phyloP scores from a whole-genome alignment of 2,113 vertebrate species.

The Pseudorasbora parva region DNA sequence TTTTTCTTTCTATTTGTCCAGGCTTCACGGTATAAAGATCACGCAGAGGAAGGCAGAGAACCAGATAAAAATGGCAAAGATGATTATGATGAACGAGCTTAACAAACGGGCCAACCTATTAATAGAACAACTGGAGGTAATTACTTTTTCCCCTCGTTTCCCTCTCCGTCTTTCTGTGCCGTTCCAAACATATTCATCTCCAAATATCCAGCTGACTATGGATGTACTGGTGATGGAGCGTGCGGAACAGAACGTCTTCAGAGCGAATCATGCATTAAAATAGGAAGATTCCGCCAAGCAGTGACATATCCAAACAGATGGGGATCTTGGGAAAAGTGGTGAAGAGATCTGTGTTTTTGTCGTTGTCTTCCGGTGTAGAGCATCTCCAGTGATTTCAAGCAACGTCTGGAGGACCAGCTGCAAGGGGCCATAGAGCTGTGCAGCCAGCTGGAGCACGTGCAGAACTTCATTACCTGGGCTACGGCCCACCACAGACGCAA shows the following conservation, averaged over 20 bases:
- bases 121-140: constrained; percentile 96
- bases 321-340: constrained; percentile 41
- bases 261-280: constrained; percentile 47
- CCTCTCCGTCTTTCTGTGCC: constrained; percentile 27
- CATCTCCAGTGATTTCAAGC: constrained; percentile 88
- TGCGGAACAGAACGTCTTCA: constrained; percentile 51
- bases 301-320: constrained; percentile 60
- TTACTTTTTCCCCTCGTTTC: constrained; percentile 56
- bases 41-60: constrained; percentile 93
- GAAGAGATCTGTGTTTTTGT: constrained; percentile 33
- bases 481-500: constrained; percentile 86
- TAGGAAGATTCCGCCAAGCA: constrained; percentile 54
- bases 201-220: constrained; percentile 60
- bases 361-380: constrained; percentile 74
- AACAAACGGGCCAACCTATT: constrained; percentile 94
- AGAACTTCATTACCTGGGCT: constrained; percentile 97
- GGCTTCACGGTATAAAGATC: constrained; percentile 92
- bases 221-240: constrained; percentile 50
- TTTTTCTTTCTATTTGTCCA: constrained; percentile 63
- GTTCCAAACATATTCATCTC: constrained; percentile 45
- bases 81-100: constrained; percentile 96
- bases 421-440: constrained; percentile 88
- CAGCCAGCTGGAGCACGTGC: constrained; percentile 92
- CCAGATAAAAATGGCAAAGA: constrained; percentile 98
- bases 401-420: constrained; percentile 89